phyloP scores from a whole-genome alignment of 2,888 invertebrate species.

The Schrankia costaestrigalis region DNA sequence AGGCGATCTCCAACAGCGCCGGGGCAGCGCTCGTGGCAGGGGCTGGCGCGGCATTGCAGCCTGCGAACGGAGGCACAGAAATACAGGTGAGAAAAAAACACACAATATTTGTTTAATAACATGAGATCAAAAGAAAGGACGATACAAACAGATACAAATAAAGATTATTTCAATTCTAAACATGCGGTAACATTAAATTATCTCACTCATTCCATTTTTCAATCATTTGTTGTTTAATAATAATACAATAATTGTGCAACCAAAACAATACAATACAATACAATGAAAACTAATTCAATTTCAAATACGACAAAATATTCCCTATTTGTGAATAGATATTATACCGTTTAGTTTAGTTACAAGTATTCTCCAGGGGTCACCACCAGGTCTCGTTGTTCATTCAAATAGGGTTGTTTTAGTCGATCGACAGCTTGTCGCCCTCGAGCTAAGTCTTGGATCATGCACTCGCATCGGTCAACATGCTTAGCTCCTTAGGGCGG shows the following conservation, averaged over 20 bases:
- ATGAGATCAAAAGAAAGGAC: neutral
- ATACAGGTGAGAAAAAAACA: conserved; percentile 62
- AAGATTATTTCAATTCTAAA: neutral
- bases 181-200: too few species aligned
- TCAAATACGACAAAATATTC: conserved; percentile 37
- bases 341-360: too few species aligned
- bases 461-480: conserved; percentile 70
- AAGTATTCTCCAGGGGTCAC: conserved; percentile 30
- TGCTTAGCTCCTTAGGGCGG: conserved; percentile 32
- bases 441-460: conserved; percentile 37
- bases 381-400: conserved; percentile 24
- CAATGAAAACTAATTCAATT: conserved; percentile 36
- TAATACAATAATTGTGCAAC: too few species aligned
- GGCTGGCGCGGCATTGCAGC: conserved; percentile 82
- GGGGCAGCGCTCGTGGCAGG: conserved; percentile 84
- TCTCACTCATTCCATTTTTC: too few species aligned
- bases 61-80: conserved; percentile 78
- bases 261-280: too few species aligned
- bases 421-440: conserved; percentile 44
- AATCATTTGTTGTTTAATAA: too few species aligned
- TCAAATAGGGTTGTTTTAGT: conserved; percentile 32
- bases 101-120: neutral
- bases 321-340: too few species aligned
- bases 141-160: too few species aligned
- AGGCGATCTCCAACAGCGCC: conserved; percentile 85